Percentiles rank a stretch among this genome's conserved stretches.
These are phyloP conservation scores for Fistularia commersonii DNA, from an alignment of 2,797 vertebrate genomes.

Conservation along the genomic window DNA sequence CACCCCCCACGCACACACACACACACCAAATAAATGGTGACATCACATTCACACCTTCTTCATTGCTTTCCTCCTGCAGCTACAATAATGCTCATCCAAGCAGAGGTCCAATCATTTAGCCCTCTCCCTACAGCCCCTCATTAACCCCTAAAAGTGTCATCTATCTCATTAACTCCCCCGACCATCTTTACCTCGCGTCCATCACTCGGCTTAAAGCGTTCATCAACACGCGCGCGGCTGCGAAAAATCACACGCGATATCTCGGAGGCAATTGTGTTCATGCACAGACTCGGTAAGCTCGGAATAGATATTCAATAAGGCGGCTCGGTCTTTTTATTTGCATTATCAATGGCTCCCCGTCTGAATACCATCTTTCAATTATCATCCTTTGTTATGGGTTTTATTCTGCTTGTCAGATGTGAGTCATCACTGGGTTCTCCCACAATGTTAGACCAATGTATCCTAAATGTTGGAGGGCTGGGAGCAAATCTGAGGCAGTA, in stretches of 20 bases:
- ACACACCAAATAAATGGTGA: constrained; percentile 64
- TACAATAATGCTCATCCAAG: constrained; percentile 70
- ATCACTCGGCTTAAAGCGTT: constrained; percentile 52
- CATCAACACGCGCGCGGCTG: constrained; percentile 51
- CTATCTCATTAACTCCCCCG: constrained; percentile 71
- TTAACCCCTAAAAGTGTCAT: constrained; percentile 76
- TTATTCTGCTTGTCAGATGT: constrained; percentile 74
- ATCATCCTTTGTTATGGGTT: constrained; percentile 74
- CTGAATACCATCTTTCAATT: constrained; percentile 75
- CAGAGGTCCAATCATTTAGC: constrained; percentile 77
- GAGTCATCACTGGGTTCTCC: constrained; percentile 72
- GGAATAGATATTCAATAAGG: constrained; percentile 59
- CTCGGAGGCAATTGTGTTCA: constrained; percentile 40
- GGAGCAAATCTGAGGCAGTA: constrained; percentile 75
- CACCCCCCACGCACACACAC: too few relatives aligned
- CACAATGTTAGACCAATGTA: constrained; percentile 70
- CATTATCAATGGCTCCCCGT: constrained; percentile 71
- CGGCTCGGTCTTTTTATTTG: constrained; percentile 56
- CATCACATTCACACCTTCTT: constrained; percentile 46
- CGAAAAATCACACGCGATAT: constrained; percentile 2
- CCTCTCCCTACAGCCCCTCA: constrained; percentile 71
- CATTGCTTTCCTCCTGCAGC: constrained; percentile 45
- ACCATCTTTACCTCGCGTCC: constrained; percentile 58
- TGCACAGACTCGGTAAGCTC: constrained; percentile 30
- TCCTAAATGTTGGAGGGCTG: constrained; percentile 72